Base-by-base conservation (phyloP, 2,888 invertebrate genomes). In the Thyatira batis region DNA sequence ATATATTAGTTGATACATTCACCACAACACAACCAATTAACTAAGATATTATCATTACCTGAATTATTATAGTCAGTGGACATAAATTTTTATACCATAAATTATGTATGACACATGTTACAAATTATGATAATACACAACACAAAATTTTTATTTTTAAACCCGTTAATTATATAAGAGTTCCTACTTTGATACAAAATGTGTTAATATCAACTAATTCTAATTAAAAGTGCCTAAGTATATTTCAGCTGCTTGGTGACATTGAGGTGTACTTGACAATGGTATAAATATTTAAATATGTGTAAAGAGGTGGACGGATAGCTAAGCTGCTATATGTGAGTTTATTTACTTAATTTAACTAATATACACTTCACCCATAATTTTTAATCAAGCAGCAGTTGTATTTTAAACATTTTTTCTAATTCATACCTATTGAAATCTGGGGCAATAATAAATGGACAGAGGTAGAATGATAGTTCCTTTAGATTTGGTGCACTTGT, bases 391-490 rank as follows among this genome's bases (percentile, higher is more conserved):
- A 92, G 81, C 59, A 92, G 73, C 65, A 92, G 76, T 69, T 92
- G 89, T 78, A 92, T 92, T 65, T 87, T 81, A 69, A 91, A 92
- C 84, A 92, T 83, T 76, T 88, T 88, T 63, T 91, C 88, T 71
- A 92, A 70, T 67, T 92, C 92, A 63, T 83, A 71, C 71, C 88
- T 82, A 67, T 89, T 87, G 58, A 92, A 92, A 62, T 86, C 85
- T 51, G 85, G 85, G 45, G 87, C 84, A 65, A 86, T 88, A 39
- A 92, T 90, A 63, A 92, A 92, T 46, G 92, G 92, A 61, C 92
- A 92, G 33, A 91, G 78, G 63, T 92, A 92, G 67, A 92, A 92
- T 54, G 92, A 92, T 39, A 92, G 71, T 65, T 92, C 92, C 67
- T 86, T 83, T 23, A 92, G 78, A 71, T 90, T 91, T 9, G 92